Percentiles rank a stretch among this genome's conserved stretches.
phyloP scores from a whole-genome alignment of 2,113 vertebrate genomes.

The Sarotherodon lohbergeri region DNA sequence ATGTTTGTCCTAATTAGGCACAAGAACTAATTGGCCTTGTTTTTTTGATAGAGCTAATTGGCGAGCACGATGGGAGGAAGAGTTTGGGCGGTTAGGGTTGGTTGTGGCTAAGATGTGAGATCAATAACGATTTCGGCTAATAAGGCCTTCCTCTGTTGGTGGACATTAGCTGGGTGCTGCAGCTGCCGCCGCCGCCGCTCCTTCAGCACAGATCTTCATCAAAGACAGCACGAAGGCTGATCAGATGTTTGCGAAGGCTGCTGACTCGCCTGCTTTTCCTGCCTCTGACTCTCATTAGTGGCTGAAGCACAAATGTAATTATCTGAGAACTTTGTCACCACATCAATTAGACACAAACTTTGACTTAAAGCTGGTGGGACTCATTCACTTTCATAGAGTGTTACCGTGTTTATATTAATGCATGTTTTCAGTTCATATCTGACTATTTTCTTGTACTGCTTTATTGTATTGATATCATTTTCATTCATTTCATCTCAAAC shows the following conservation, averaged over 20 bases:
- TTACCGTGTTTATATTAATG: neutral
- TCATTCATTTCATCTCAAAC: neutral
- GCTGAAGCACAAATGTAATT: neutral
- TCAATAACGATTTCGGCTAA: neutral
- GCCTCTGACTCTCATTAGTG: neutral
- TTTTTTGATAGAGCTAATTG: slow-evolving; percentile 42
- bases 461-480: neutral
- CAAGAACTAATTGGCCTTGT: slow-evolving; percentile 37
- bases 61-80: neutral
- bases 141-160: neutral
- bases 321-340: neutral
- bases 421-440: neutral
- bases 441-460: neutral
- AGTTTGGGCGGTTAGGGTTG: neutral
- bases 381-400: neutral
- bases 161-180: neutral
- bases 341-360: neutral
- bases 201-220: neutral
- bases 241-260: neutral
- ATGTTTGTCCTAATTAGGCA: slow-evolving; percentile 40
- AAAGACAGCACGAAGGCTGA: neutral
- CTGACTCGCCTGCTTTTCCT: neutral
- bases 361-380: neutral
- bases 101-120: neutral
- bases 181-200: neutral